Base-by-base conservation (phyloP, 1,140 invertebrate species). In the Drosophila tropicalis region DNA sequence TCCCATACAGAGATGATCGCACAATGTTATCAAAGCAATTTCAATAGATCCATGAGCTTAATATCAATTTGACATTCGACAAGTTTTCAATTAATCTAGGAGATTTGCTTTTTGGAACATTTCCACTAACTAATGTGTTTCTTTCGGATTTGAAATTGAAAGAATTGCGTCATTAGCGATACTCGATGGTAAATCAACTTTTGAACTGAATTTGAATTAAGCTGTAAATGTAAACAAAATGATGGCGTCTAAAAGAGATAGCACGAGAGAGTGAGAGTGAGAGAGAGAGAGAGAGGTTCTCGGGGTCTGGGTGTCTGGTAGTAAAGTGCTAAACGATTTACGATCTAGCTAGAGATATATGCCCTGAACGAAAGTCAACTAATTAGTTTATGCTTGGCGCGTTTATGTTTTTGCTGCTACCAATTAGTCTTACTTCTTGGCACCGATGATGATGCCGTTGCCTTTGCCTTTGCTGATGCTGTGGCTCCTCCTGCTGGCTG, bases 291-390 rank as follows among this genome's bases (percentile, higher is more conserved):
- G 36, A n/a, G n/a, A n/a, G n/a, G n/a, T n/a, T 68, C 36, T 10
- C 4, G 0, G 12, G 19, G 57, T 29, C 70, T 32, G 22, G 9
- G 69, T 40, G 64, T 72, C 72, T 54, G 64, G 62, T 25, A 34
- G 56, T 65, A 34, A 25, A 32, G 83, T 75, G 83, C 55, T 70
- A 86, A 76, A 64, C 79, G 79, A 86, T 86, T 86, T 86, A 86
- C 79, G 83, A 86, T 76, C 83, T 82, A 47, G 63, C 44, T 58
- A 72, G 25, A 72, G 83, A 86, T 86, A 86, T 86, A 79, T 84
- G 71, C 54, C 54, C 60, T 57, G 51, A 61, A 44, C 51, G 64
- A 76, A 79, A 69, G 68, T 44, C 67, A 87, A 82, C 79, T 82
- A 86, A 86, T 86, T 86, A 79, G 72, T 76, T 86, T 67, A 72